Evolutionary conservation across 2,113 vertebrate genomes (phyloP).

Genomic region (Coregonus clupeaformis): DNA sequence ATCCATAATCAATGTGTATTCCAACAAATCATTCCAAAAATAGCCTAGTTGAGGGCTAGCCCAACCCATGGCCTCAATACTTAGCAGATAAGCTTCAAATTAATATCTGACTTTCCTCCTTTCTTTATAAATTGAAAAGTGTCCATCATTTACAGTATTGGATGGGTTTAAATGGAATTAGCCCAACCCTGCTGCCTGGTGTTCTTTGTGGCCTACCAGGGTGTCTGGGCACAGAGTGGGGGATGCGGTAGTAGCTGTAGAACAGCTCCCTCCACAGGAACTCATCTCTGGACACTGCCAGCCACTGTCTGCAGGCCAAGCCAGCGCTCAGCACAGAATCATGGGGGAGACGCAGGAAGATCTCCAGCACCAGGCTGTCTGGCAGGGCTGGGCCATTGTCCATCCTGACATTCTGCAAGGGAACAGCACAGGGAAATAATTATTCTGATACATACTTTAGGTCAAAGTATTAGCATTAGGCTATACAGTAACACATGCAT

Average conservation of each 20-base stretch:
- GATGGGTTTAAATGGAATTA: no score
- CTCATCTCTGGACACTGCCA: slow-evolving; percentile 87
- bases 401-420: slow-evolving; percentile 75
- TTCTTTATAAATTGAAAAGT: no score
- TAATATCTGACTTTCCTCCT: no score
- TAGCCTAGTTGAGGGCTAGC: no score
- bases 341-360: slow-evolving; percentile 85
- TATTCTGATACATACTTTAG: not conserved
- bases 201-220: slow-evolving; percentile 75
- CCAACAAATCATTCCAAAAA: no score
- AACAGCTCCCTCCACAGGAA: slow-evolving; percentile 93
- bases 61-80: no score
- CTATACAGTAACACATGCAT: not conserved
- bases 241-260: slow-evolving; percentile 89
- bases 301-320: slow-evolving; percentile 88
- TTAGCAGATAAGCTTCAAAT: no score
- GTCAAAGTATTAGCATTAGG: not conserved
- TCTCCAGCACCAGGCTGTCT: slow-evolving; percentile 89
- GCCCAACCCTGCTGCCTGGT: not conserved
- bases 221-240: slow-evolving; percentile 84
- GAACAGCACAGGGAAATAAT: slow-evolving; percentile 6
- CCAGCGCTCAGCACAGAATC: slow-evolving; percentile 81
- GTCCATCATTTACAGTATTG: no score
- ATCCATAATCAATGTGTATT: no score
- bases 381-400: slow-evolving; percentile 78